phyloP scores from a whole-genome alignment of 2,888 invertebrate genomes.

The Drosophila paucipuncta region DNA sequence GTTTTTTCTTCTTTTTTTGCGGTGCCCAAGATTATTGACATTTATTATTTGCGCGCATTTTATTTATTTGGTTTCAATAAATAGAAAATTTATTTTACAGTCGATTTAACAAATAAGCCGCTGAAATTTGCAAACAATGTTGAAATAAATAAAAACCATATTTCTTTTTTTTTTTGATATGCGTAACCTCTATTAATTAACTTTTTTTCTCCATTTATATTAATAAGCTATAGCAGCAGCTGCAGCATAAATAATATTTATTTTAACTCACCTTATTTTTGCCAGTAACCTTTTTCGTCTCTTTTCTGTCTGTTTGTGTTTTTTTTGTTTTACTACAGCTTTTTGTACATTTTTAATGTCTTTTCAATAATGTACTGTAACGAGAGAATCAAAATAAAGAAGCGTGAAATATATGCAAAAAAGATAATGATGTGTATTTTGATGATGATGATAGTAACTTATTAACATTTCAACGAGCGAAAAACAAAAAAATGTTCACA shows the following conservation, averaged over 20 bases:
- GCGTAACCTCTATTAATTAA: slow-evolving; percentile 32
- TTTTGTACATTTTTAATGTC: slow-evolving; percentile 73
- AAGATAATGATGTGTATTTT: slow-evolving; percentile 16
- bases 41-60: background rate
- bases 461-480: slow-evolving; percentile 74
- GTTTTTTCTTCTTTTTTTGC: background rate
- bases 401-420: slow-evolving; percentile 71
- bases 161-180: background rate
- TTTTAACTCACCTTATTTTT: slow-evolving; percentile 58
- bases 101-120: slow-evolving; percentile 1
- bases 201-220: slow-evolving; percentile 47
- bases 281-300: slow-evolving; percentile 26
- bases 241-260: slow-evolving; percentile 53
- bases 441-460: slow-evolving; percentile 38
- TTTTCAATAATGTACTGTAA: slow-evolving; percentile 73
- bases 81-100: background rate
- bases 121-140: background rate
- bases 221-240: slow-evolving; percentile 26
- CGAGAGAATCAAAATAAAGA: slow-evolving; percentile 34
- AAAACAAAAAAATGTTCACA: slow-evolving; percentile 11
- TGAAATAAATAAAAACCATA: background rate
- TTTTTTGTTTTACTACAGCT: slow-evolving; percentile 37
- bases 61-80: slow-evolving; percentile 15
- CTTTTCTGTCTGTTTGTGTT: slow-evolving; percentile 1
- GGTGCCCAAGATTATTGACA: background rate